phyloP scores from a whole-genome alignment of 92 coral and sea anemone genomes.

The Siderastrea radians region DNA sequence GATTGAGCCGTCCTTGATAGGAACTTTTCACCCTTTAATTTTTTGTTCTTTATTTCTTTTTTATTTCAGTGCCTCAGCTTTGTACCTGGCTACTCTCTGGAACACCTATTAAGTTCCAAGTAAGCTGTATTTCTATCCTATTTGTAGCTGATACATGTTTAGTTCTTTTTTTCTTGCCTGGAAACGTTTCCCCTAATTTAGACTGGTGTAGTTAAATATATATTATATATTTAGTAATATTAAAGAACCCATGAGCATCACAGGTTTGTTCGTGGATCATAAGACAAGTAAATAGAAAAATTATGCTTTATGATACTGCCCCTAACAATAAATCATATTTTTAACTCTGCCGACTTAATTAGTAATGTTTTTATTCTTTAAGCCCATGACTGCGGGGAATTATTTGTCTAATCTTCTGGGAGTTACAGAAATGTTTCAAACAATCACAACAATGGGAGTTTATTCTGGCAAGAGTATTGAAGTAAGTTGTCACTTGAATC shows the following conservation, averaged over 20 bases:
- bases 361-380: background rate
- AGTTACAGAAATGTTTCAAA: slow-evolving; percentile 6
- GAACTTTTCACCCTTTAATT: background rate
- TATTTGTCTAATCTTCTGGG: background rate
- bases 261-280: too few species aligned
- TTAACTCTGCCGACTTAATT: background rate
- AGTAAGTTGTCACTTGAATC: background rate
- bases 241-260: too few species aligned
- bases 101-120: slow-evolving; percentile 14
- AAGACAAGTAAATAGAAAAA: too few species aligned
- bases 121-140: background rate
- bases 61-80: slow-evolving; percentile 7
- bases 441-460: slow-evolving; percentile 16
- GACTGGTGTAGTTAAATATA: too few species aligned
- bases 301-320: too few species aligned
- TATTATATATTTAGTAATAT: too few species aligned
- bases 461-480: slow-evolving; percentile 33
- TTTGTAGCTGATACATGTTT: too few species aligned
- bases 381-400: background rate
- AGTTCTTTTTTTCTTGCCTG: background rate
- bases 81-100: slow-evolving; percentile 19
- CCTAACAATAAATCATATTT: too few species aligned
- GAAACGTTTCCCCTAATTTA: background rate
- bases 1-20: background rate
- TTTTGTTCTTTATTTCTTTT: background rate